Evolutionary conservation across 2,113 vertebrate genomes (phyloP), one percentile per base, ranked within the genome.

Genomic region (Xenopus laevis): DNA sequence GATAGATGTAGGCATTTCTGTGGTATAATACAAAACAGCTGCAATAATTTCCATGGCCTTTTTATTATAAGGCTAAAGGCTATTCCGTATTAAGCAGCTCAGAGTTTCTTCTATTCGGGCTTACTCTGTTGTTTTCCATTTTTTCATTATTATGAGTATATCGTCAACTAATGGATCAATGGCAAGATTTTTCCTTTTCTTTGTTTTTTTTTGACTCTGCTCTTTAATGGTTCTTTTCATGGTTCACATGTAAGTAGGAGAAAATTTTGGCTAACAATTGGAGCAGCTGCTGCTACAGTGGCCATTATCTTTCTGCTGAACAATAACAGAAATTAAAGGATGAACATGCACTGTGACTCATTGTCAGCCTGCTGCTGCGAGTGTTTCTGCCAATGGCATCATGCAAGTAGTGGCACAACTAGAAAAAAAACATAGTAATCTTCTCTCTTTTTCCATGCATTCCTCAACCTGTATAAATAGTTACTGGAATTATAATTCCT

Each of bases 301-400:
- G 74, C 74, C 74, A 64, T 77, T 77, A 77, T 77, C 74, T 77
- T 70, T 70, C 46, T 77, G 52, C 66, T 45, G 74, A 77, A 77
- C 66, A 77, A 77, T 68, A 77, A 77, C 74, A 77, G 74, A 77
- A 77, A 77, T 77, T 69, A 77, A 70, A 62, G 66, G 74, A 70
- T 77, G 74, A 77, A 77, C 67, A 77, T 70, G 74, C 67, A 70
- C 74, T 77, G 74, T 77, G 74, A 77, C 66, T 77, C 74, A 77
- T 70, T 70, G 74, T 77, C 74, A 77, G 74, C 74, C 74, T 77
- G 66, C 74, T 77, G 74, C 74, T 70, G 59, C 74, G 53, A 57
- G n/a, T 77, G 15, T 7, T 61, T 11, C 59, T 77, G 74, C 74
- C 74, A 77, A 77, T 70, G 67, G 67, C 30, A 74, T 70, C 65